Base-by-base conservation (phyloP, 2,888 invertebrate species). In the Hypolimnas misippus region DNA sequence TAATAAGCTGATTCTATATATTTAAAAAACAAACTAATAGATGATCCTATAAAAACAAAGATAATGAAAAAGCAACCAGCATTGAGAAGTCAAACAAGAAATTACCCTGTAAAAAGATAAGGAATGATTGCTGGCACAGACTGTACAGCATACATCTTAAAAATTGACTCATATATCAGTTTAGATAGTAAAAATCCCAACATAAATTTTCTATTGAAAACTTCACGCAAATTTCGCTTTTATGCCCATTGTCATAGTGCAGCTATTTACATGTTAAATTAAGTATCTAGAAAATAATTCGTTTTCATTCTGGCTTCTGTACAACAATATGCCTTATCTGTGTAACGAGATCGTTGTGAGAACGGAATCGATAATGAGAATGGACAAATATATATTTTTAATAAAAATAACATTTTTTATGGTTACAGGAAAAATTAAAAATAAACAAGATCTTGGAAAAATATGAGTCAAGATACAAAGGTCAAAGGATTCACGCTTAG, bases 91-190 rank as follows among this genome's bases (percentile, higher is more conserved):
- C 14, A 31, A 16, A 31, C 10, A 10, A 31, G 50, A 31, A 16
- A 51, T 51, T 19, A 46, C 19, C 12, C 10, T 46, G 12, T 12
- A 16, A 14, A 25, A 29, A 51, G 50, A 51, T 51, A 46, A 21
- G 44, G 12, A 21, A 21, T 21, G 44, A 46, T 46, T 46, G 12
- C 44, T 46, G 44, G 44, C 44, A 46, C 21, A 46, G 5, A 25
- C 25, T 29, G 25, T 29, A 31, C 33, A 6, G 12, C 17, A 7
- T 51, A 17, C 51, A 51, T 51, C 17, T 51, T 33, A 33, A 33
- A 51, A 51, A 51, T 33, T 51, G 51, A 51, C 51, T 31, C 14
- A 51, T 19, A 51, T 33, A 17, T 51, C 17, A 33, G 33, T 16
- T 51, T 17, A 17, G 31, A 33, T 29, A 31, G 14, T 51, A 51